Evolutionary conservation across 37 sponge, comb jelly and placozoan genomes (phyloP).

Genomic region (Geodia barretti): DNA sequence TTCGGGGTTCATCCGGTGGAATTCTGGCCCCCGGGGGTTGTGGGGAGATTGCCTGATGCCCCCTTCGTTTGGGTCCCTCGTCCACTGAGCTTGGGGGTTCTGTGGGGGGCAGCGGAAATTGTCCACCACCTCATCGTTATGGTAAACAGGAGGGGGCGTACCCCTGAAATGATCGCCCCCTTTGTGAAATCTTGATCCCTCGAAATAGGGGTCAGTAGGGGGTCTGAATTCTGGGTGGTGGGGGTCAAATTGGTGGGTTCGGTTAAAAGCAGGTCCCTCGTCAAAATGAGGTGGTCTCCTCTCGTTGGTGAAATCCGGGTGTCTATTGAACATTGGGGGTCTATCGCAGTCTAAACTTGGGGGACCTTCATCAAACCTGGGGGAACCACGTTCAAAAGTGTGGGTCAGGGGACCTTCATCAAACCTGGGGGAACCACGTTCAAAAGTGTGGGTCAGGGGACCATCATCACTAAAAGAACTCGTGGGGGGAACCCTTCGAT

Average conservation of each 20-base stretch:
- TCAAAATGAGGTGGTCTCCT: too few species aligned
- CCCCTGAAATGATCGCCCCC: not conserved
- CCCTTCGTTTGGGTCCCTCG: not conserved
- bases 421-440: too few species aligned
- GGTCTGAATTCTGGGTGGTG: too few species aligned
- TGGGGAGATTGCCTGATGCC: not conserved
- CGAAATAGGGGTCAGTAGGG: too few species aligned
- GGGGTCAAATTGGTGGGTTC: not conserved
- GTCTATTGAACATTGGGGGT: not conserved
- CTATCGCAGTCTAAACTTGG: not conserved
- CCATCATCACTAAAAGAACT: too few species aligned
- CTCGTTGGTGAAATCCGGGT: not conserved
- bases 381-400: too few species aligned
- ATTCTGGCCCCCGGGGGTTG: not conserved
- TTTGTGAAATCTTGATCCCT: not conserved
- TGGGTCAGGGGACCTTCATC: not conserved
- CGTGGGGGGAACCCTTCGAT: too few species aligned
- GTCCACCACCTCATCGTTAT: not conserved
- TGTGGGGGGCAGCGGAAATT: not conserved
- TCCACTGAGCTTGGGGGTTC: not conserved
- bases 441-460: too few species aligned
- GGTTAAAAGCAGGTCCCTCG: too few species aligned
- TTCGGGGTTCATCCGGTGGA: not conserved
- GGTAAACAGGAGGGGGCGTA: not conserved
- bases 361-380: not conserved